Conservation (phyloP, 2,888 invertebrate genomes). For the Boloria euphrosyne region DNA sequence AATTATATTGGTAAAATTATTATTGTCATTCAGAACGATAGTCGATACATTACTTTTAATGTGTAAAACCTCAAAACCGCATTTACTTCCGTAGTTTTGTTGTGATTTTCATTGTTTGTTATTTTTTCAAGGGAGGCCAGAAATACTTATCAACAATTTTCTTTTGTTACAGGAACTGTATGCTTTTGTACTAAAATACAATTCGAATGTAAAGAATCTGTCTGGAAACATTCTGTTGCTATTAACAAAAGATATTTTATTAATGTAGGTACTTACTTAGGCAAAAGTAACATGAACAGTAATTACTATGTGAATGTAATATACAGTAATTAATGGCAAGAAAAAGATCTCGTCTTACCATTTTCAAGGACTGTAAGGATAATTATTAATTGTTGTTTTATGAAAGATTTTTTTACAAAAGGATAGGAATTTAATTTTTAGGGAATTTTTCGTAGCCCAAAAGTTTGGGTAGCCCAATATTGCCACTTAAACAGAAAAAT, state of each 20-base stretch:
- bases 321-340: neutral
- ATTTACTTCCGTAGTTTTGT: slow-evolving; percentile 62
- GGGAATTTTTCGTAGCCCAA: too few species aligned
- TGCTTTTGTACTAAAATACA: slow-evolving; percentile 27
- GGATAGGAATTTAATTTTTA: too few species aligned
- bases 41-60: slow-evolving; percentile 45
- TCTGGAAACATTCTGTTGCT: slow-evolving; percentile 20
- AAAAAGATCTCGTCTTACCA: neutral
- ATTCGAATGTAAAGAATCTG: slow-evolving; percentile 24
- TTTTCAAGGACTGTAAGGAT: neutral
- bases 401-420: too few species aligned
- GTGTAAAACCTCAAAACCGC: slow-evolving; percentile 64
- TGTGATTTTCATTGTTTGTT: slow-evolving; percentile 59
- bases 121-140: slow-evolving; percentile 23
- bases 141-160: slow-evolving; percentile 34
- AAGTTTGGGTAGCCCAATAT: too few species aligned
- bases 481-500: too few species aligned
- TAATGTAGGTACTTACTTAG: slow-evolving; percentile 10
- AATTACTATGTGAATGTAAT: slow-evolving; percentile 12
- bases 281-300: slow-evolving; percentile 23
- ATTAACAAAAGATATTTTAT: slow-evolving; percentile 23
- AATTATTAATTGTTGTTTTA: neutral
- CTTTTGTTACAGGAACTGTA: slow-evolving; percentile 28
- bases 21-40: slow-evolving; percentile 29
- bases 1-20: slow-evolving; percentile 2